These are phyloP conservation scores for Astropecten irregularis DNA, from an alignment of 53 echinoderm and acorn worm species.

Conservation along the genomic window DNA sequence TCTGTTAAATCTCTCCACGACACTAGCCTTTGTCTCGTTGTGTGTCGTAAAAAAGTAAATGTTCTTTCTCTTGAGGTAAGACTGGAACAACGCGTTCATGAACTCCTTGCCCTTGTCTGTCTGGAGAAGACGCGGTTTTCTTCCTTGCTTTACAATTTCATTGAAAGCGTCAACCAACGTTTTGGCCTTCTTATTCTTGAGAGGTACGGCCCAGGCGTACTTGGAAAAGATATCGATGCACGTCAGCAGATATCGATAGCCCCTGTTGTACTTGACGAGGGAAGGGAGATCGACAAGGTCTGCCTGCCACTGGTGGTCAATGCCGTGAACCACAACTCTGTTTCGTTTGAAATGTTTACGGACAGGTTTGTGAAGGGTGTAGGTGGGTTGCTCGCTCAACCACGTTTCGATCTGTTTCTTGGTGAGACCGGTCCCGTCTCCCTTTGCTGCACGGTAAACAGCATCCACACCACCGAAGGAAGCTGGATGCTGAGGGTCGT, in stretches of 20 bases:
- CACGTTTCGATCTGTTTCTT: constrained; percentile 25
- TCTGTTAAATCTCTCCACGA: constrained; percentile 68
- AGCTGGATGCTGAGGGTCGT: too few species aligned
- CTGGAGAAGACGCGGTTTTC: constrained; percentile 17
- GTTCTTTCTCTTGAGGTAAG: too few species aligned
- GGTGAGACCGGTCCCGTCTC: too few species aligned
- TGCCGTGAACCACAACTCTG: constrained; percentile 25
- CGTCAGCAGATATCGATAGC: neutral
- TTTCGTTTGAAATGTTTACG: too few species aligned
- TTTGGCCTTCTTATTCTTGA: too few species aligned
- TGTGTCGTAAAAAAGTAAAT: constrained; percentile 64
- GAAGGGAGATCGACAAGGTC: constrained; percentile 21
- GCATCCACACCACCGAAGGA: constrained; percentile 4
- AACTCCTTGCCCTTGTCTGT: constrained; percentile 67
- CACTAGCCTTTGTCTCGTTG: constrained; percentile 70
- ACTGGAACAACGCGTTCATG: too few species aligned
- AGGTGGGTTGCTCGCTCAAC: constrained; percentile 11
- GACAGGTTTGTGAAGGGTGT: constrained; percentile 64
- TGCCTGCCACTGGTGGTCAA: constrained; percentile 30
- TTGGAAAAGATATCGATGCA: too few species aligned
- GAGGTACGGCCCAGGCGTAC: too few species aligned
- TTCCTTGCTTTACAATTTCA: too few species aligned
- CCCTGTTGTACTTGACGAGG: neutral
- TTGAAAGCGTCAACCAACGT: too few species aligned
- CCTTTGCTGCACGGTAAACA: too few species aligned